Evolutionary conservation across 2,113 vertebrate genomes (phyloP), one percentile per base, ranked within the genome.

Genomic region (Girardinichthys multiradiatus): DNA sequence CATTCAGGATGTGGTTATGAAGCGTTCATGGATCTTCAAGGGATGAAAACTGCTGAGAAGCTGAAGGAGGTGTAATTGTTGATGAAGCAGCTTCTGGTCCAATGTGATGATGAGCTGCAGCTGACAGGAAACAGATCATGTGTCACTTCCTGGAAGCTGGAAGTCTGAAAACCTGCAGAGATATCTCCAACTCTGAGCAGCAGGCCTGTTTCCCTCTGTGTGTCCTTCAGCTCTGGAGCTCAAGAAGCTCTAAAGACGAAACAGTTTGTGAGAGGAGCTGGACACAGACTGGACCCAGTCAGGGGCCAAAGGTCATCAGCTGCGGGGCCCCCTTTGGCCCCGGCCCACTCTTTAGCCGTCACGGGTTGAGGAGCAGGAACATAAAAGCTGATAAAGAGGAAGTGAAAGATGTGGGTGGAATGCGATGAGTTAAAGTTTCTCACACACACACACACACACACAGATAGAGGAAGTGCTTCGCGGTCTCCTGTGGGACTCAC

Each of bases 401-500:
- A 21, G 29, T 28, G 58, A 58, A 28, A n/a, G 17, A 9, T 10
- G n/a, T 27, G 70, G 30, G 64, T 42, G 28, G 45, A 30, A 54
- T 11, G n/a, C 24, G 60, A 30, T 45, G 48, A 54, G 48, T 62
- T 57, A n/a, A n/a, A n/a, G n/a, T 71, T 66, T 21, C 26, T 33
- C 31, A 33, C 31, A 33, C 31, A 33, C 31, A 33, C 31, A 33
- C 31, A 33, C 31, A 33, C 31, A 33, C 62, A 28, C 35, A 64
- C 10, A 62, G 30, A 64, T 2, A 39, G 3, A 67, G 73, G 68
- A 76, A 76, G 63, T 57, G 57, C 0, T 2, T 33, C 4, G 8
- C 15, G 4, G 35, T 65, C 7, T 75, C 60, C 67, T 14, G 54
- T 54, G 51, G 28, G 61, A 70, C n/a, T n/a, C n/a, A n/a, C n/a